A percentile compares a stretch with the other conserved stretches of the same genome.
Evolutionary conservation across 2,113 vertebrate species (phyloP).

Genomic region (Semnopithecus entellus): DNA sequence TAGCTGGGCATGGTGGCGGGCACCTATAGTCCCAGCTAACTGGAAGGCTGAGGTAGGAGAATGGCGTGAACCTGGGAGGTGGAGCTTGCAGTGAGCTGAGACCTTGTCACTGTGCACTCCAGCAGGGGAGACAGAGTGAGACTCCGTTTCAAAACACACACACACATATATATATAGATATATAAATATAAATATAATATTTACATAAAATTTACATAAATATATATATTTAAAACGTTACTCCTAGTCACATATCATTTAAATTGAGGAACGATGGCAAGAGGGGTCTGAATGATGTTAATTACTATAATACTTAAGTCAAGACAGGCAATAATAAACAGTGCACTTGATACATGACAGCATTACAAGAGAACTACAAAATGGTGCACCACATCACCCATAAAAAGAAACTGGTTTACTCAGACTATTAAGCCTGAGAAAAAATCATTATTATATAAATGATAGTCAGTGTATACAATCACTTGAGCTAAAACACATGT

Average conservation of each 20-base stretch:
- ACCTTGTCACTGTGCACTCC: too few species aligned
- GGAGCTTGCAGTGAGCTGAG: too few species aligned
- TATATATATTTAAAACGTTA: neutral
- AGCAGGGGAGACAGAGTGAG: too few species aligned
- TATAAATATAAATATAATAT: too few species aligned
- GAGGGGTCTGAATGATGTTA: neutral
- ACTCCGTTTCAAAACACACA: too few species aligned
- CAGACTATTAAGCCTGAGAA: neutral
- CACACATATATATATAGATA: rapidly evolving
- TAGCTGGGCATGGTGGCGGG: too few species aligned
- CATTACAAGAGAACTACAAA: neutral
- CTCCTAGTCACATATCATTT: neutral
- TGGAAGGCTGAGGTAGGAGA: too few species aligned
- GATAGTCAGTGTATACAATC: slow-evolving; percentile 20
- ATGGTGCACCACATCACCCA: neutral
- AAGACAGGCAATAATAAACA: neutral
- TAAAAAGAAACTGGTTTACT: neutral
- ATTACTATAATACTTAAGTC: neutral
- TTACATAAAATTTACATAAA: too few species aligned
- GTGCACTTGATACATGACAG: neutral
- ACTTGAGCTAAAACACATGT: slow-evolving; percentile 28
- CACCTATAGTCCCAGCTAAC: too few species aligned
- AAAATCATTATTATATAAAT: neutral
- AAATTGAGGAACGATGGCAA: neutral
- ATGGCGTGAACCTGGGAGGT: too few species aligned